Evolutionary conservation across 2,113 vertebrate species (phyloP), one percentile per base, ranked within the genome.

Genomic region (Promerops cafer): DNA sequence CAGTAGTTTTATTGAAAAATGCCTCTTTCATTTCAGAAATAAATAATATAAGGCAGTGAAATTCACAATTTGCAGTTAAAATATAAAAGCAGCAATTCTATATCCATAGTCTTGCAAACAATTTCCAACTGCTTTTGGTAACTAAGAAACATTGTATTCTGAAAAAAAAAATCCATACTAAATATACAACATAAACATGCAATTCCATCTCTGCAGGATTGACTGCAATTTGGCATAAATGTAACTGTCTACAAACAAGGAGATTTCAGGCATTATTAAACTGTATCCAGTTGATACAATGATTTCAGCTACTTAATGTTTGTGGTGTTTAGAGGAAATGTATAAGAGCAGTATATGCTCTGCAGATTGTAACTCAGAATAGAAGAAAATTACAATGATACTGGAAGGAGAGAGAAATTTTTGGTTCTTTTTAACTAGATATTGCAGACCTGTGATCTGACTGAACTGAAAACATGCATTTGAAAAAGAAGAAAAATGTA

Each of bases 1-100:
- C 99, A 99, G 99, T 99, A 99, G 99, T 99, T 99, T 99, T 99
- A 99, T 99, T 99, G 99, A 99, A 99, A 99, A 99, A 99, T 99
- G 99, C 99, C 99, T 99, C 99, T 99, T 99, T 98, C 98, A 98
- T 99, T 99, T 99, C 98, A 99, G 99, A 99, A 99, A 99, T 99
- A 99, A 99, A 99, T 99, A 99, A 99, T 99, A 99, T 99, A 98
- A 99, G 99, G 99, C 99, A 98, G 99, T 99, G 98, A 98, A 99
- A 99, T 99, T 99, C 99, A 99, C 99, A 99, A 99, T 99, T 98
- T 99, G 99, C 99, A 99, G 99, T 98, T 99, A 98, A 98, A 99
- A 99, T 99, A 98, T 98, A 98, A 98, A 98, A 98, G 98, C 98
- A 99, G 98, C 99, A 99, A 98, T 96, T 99, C 98, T 98, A 99